phyloP scores from a whole-genome alignment of 1,140 invertebrate species.

The Pseudomyrmex gracilis region DNA sequence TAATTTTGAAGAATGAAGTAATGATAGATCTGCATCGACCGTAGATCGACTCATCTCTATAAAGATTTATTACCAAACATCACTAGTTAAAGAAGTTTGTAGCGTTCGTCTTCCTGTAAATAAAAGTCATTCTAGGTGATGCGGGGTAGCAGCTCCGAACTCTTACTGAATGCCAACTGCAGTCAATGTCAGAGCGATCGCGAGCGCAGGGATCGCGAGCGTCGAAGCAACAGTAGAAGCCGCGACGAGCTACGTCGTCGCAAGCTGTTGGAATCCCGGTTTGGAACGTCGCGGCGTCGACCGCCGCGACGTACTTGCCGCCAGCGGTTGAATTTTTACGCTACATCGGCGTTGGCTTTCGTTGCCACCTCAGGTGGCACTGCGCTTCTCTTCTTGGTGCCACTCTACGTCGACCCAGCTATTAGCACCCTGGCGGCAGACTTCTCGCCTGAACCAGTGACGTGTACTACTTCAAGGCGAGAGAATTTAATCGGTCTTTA shows the following conservation, averaged over 20 bases:
- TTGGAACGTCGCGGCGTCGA: slow-evolving; percentile 86
- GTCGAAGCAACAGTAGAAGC: slow-evolving; percentile 34
- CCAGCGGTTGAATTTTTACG: slow-evolving; percentile 91
- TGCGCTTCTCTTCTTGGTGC: slow-evolving; percentile 93
- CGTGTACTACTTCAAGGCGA: slow-evolving; percentile 91
- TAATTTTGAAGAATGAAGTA: slow-evolving; percentile 37
- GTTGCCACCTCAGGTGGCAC: slow-evolving; percentile 92
- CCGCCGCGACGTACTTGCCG: slow-evolving; percentile 89
- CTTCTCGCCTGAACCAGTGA: slow-evolving; percentile 91
- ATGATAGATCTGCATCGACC: slow-evolving; percentile 19
- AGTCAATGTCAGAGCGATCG: slow-evolving; percentile 71
- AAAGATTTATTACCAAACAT: slow-evolving; percentile 4
- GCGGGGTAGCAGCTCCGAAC: slow-evolving; percentile 94
- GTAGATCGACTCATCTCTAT: slow-evolving; percentile 64
- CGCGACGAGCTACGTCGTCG: slow-evolving; percentile 87
- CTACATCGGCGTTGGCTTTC: slow-evolving; percentile 91
- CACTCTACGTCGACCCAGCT: slow-evolving; percentile 96
- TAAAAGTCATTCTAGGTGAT: slow-evolving; percentile 83
- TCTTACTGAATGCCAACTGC: slow-evolving; percentile 89
- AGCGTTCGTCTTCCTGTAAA: slow-evolving; percentile 55
- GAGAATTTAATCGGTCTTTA: slow-evolving; percentile 91
- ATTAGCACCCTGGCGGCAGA: slow-evolving; percentile 94
- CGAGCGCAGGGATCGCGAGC: slow-evolving; percentile 38
- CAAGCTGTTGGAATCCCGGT: slow-evolving; percentile 89
- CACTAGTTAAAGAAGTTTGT: slow-evolving; percentile 45